phyloP scores from a whole-genome alignment of 2,888 invertebrate genomes.

The Drosophila multiciliata region DNA sequence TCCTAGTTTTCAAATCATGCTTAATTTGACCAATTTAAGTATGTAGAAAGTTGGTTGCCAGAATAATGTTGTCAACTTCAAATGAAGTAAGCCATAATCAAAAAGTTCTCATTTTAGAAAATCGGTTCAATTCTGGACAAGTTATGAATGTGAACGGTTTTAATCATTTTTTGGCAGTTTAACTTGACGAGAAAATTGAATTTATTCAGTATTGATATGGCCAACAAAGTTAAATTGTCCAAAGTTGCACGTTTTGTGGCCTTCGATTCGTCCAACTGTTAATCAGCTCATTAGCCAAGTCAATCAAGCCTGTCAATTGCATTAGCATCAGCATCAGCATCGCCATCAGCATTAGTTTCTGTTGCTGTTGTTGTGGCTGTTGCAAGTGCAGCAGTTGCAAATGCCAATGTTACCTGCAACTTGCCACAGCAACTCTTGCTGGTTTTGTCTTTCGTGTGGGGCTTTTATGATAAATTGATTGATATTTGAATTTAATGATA shows the following conservation, averaged over 20 bases:
- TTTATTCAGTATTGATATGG: neutral
- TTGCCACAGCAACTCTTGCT: conserved; percentile 6
- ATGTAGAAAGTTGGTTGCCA: neutral
- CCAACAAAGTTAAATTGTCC: neutral
- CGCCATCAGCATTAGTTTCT: conserved; percentile 27
- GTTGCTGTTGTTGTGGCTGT: conserved; percentile 3
- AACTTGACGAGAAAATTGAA: neutral
- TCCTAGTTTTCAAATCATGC: neutral
- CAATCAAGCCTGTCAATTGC: conserved; percentile 41
- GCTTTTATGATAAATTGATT: conserved; percentile 77
- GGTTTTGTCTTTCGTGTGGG: conserved; percentile 13
- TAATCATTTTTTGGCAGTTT: neutral
- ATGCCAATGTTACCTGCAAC: conserved; percentile 31
- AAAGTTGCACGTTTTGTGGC: too few relatives aligned
- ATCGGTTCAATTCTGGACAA: too few relatives aligned
- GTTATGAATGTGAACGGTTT: too few relatives aligned
- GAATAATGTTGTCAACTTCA: too few relatives aligned
- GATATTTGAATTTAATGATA: conserved; percentile 80
- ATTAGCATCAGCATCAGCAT: conserved; percentile 30
- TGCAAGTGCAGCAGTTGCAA: conserved; percentile 20
- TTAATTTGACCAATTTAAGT: neutral
- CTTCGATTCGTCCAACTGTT: conserved; percentile 1
- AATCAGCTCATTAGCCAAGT: conserved; percentile 45
- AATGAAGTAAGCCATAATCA: too few relatives aligned
- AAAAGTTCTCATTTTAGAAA: too few relatives aligned